Evolutionary conservation across 2,113 vertebrate species (phyloP).

Genomic region (Calidris pygmaea): DNA sequence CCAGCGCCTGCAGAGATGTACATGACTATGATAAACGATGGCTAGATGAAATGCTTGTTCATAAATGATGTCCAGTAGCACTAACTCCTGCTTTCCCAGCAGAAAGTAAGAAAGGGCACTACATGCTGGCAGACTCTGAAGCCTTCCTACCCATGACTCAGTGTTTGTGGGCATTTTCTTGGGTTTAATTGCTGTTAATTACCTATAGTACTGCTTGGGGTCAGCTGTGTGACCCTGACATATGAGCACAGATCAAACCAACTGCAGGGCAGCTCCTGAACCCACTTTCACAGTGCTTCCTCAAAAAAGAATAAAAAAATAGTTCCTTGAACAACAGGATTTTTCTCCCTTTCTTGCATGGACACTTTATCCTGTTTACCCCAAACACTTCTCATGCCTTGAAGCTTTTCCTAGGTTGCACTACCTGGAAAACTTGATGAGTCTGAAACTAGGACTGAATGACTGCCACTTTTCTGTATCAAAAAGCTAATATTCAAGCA

Average conservation of each 20-base stretch:
- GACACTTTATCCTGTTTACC: background rate
- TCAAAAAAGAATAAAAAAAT: background rate
- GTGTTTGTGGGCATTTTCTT: background rate
- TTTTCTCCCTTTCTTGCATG: background rate
- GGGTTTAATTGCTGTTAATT: background rate
- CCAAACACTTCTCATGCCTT: background rate
- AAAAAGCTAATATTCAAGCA: background rate
- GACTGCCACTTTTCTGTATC: background rate
- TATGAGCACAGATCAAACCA: rapidly evolving
- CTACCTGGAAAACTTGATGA: background rate
- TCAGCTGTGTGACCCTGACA: background rate
- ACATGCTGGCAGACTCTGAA: background rate
- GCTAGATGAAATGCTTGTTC: background rate
- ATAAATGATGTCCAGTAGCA: background rate
- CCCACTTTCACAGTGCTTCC: background rate
- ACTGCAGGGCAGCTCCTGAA: background rate
- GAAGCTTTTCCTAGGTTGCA: background rate
- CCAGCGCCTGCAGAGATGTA: background rate
- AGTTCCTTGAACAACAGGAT: background rate
- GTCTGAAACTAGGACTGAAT: background rate
- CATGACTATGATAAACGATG: background rate
- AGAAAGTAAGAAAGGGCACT: background rate
- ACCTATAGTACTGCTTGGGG: background rate
- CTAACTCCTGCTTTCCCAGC: background rate
- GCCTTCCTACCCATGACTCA: background rate